phyloP scores from a whole-genome alignment of 1,140 invertebrate species.

The Zaprionus capensis region DNA sequence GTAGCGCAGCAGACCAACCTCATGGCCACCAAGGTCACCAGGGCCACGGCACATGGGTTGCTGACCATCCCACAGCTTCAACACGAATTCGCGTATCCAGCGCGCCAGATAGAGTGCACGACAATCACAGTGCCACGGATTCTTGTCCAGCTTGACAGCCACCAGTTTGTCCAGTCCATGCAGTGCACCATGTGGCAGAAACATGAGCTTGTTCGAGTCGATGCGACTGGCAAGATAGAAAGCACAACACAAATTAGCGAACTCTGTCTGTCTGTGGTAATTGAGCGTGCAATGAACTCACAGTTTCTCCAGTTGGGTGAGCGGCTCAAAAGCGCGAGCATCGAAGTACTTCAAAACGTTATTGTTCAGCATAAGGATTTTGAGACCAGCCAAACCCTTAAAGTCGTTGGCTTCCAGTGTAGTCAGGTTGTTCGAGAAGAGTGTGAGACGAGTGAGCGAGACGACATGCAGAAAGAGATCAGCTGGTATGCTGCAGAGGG shows the following conservation, averaged over 20 bases:
- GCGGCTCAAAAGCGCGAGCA: slow-evolving; percentile 85
- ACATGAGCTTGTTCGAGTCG: slow-evolving; percentile 91
- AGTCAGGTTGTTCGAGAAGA: slow-evolving; percentile 87
- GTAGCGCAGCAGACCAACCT: slow-evolving; percentile 88
- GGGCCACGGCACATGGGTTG: slow-evolving; percentile 91
- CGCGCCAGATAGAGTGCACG: slow-evolving; percentile 89
- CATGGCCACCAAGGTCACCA: slow-evolving; percentile 85
- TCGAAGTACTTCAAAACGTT: slow-evolving; percentile 86
- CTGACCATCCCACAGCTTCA: slow-evolving; percentile 89
- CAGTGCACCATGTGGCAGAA: slow-evolving; percentile 88
- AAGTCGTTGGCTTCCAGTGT: slow-evolving; percentile 85
- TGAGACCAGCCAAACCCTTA: slow-evolving; percentile 86
- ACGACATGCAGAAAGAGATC: slow-evolving; percentile 84
- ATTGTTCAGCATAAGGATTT: slow-evolving; percentile 87
- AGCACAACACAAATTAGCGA: not conserved
- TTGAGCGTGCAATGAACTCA: slow-evolving; percentile 62
- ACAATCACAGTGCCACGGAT: slow-evolving; percentile 95
- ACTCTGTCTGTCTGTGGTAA: not conserved
- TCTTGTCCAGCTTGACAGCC: slow-evolving; percentile 91
- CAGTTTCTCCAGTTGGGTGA: slow-evolving; percentile 85
- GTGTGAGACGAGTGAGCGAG: slow-evolving; percentile 86
- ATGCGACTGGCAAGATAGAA: slow-evolving; percentile 87
- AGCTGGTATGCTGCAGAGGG: slow-evolving; percentile 85
- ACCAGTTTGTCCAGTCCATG: slow-evolving; percentile 88
- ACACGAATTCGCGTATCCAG: slow-evolving; percentile 87